Evolutionary conservation across 2,797 vertebrate genomes (phyloP).

Genomic region (Babyrousa celebensis): DNA sequence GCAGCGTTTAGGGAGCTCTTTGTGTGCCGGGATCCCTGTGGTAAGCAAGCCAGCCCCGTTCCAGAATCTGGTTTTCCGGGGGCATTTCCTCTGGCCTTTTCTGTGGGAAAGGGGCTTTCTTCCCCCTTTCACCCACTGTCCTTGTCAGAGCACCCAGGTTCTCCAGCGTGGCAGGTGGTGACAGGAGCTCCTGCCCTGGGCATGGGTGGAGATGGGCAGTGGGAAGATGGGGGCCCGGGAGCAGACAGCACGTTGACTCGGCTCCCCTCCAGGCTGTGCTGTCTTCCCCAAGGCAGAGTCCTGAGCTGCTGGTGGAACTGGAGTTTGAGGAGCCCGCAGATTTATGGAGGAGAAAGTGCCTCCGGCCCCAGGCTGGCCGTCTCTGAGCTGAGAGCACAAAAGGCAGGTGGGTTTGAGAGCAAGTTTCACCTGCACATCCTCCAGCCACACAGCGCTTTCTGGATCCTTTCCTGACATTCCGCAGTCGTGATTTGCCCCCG

Average conservation of each 20-base stretch:
- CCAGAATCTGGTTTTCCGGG: conserved; percentile 10
- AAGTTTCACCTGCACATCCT: not conserved
- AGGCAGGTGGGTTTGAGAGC: not conserved
- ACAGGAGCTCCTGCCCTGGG: not conserved
- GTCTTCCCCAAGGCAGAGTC: not conserved
- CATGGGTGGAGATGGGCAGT: not conserved
- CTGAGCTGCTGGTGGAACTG: not conserved
- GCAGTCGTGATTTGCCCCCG: not conserved
- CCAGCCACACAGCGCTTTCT: not conserved
- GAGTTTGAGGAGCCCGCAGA: not conserved
- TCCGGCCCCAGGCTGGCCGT: not conserved
- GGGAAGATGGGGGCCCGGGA: not conserved
- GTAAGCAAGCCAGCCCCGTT: not conserved
- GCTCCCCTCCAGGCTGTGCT: too few species aligned
- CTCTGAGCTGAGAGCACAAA: not conserved
- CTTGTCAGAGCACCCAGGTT: not conserved
- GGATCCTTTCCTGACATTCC: not conserved
- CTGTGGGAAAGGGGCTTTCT: not conserved
- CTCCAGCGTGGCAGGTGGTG: not conserved
- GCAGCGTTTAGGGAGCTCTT: not conserved
- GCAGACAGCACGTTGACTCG: too few species aligned
- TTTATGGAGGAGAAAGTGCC: not conserved
- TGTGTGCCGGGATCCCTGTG: not conserved
- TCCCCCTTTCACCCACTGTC: not conserved
- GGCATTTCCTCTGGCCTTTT: conserved; percentile 5